These are phyloP conservation scores for Chrysolina oricalcia DNA, from an alignment of 2,888 invertebrate genomes.

Conservation along the genomic window DNA sequence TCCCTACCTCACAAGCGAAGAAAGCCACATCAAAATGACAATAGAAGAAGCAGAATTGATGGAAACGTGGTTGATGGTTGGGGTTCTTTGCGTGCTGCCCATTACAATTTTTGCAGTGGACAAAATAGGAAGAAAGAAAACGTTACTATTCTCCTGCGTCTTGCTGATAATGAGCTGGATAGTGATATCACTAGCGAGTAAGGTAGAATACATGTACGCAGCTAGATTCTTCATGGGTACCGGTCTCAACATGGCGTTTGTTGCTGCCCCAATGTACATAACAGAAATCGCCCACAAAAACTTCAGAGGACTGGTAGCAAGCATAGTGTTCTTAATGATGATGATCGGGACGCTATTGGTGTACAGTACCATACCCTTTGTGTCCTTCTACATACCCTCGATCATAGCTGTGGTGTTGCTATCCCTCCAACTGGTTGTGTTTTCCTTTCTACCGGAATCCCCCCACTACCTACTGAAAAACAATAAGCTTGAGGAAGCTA, in stretches of 20 bases:
- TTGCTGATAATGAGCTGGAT: conserved; percentile 67
- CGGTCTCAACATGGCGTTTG: conserved; percentile 30
- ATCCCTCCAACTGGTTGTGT: conserved; percentile 61
- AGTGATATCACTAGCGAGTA: conserved; percentile 61
- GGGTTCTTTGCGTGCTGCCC: conserved; percentile 61
- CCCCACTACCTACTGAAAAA: conserved; percentile 66
- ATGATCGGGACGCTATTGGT: conserved; percentile 65
- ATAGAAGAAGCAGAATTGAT: conserved; percentile 58
- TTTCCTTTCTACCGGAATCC: conserved; percentile 68
- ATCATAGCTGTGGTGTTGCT: conserved; percentile 65
- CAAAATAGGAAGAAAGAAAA: conserved; percentile 63
- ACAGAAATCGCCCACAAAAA: conserved; percentile 68
- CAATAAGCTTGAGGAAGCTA: conserved; percentile 62
- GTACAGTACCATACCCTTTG: conserved; percentile 62
- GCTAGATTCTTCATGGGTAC: conserved; percentile 60
- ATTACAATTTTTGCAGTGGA: conserved; percentile 63
- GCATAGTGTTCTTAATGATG: conserved; percentile 68
- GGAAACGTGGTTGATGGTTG: conserved; percentile 58
- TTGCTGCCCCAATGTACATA: conserved; percentile 67
- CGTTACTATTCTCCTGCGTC: conserved; percentile 63
- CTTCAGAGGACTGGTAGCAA: conserved; percentile 66
- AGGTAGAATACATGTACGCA: conserved; percentile 60
- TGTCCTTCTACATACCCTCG: conserved; percentile 65
- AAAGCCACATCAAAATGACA: conserved; percentile 63
- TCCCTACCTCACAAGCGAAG: conserved; percentile 62